Percentiles rank a stretch among this genome's conserved stretches.
These are phyloP conservation scores for Hymenochirus boettgeri DNA, from an alignment of 2,113 vertebrate genomes.

Conservation along the genomic window DNA sequence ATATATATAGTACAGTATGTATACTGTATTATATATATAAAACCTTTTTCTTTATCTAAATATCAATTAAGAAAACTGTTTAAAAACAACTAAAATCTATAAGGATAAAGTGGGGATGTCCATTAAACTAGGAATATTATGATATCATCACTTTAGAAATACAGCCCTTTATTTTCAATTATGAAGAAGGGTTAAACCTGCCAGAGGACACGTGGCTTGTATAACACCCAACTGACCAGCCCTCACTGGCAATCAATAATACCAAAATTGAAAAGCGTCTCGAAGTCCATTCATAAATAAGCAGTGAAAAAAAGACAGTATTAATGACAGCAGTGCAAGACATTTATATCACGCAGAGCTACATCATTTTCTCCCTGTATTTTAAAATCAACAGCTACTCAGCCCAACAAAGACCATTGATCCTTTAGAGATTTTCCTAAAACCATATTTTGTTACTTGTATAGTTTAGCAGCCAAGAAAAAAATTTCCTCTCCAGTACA, in stretches of 20 bases:
- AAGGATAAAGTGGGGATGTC: too few species aligned
- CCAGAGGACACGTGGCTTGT: too few species aligned
- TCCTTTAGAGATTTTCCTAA: conserved; percentile 2
- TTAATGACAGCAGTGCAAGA: background rate
- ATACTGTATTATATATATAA: too few species aligned
- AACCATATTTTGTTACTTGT: conserved; percentile 23
- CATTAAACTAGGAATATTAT: too few species aligned
- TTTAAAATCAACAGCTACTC: conserved; percentile 20
- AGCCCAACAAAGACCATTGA: background rate
- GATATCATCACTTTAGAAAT: too few species aligned
- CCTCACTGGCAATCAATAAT: background rate
- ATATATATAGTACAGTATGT: too few species aligned
- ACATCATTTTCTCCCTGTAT: conserved; percentile 16
- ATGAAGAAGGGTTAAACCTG: too few species aligned
- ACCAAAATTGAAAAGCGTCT: background rate
- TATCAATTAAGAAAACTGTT: too few species aligned
- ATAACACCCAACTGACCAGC: background rate
- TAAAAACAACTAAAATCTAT: too few species aligned
- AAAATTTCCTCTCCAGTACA: conserved; percentile 22
- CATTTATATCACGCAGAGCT: background rate
- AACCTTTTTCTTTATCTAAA: too few species aligned
- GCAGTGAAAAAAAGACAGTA: background rate
- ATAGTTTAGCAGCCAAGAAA: conserved; percentile 17
- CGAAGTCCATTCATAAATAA: background rate
- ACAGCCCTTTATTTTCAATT: too few species aligned